A percentile compares a stretch with the other conserved stretches of the same genome.
phyloP scores from a whole-genome alignment of 2,888 invertebrate species.

The Idaea aversata region DNA sequence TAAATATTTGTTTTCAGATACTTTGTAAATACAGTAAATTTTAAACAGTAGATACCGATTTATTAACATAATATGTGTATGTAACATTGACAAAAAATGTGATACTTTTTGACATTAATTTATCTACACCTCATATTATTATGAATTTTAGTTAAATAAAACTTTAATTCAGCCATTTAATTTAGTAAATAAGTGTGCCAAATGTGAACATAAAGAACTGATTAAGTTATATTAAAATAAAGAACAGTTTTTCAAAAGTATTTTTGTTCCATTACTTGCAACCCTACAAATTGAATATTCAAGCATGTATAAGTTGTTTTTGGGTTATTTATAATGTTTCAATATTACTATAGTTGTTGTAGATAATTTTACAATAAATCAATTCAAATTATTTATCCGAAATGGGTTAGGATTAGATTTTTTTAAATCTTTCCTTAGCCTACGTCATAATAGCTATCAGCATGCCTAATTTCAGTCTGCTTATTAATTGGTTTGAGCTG shows the following conservation, averaged over 20 bases:
- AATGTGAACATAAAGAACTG: constrained; percentile 76
- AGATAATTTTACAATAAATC: too few species aligned
- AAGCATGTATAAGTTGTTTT: not conserved
- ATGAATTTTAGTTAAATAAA: constrained; percentile 19
- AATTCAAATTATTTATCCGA: not conserved
- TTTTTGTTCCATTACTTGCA: not conserved
- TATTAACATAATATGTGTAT: not conserved
- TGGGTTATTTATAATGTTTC: not conserved
- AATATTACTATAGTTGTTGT: not conserved
- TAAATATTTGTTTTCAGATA: not conserved
- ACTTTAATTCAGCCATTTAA: constrained; percentile 60
- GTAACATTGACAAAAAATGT: not conserved
- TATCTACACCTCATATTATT: constrained; percentile 18
- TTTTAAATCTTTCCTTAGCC: too few species aligned
- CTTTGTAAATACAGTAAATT: constrained; percentile 9
- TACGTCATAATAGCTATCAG: too few species aligned
- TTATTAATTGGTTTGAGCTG: too few species aligned
- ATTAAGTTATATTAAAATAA: constrained; percentile 51
- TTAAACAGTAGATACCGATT: not conserved
- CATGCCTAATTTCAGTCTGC: too few species aligned
- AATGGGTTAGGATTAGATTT: not conserved
- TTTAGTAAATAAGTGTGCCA: constrained; percentile 75
- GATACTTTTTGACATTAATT: constrained; percentile 1
- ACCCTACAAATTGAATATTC: not conserved
- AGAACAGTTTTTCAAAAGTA: constrained; percentile 22